Evolutionary conservation across 2,888 invertebrate species (phyloP), one percentile per base, ranked within the genome.

Genomic region (Macrosiphum euphorbiae): DNA sequence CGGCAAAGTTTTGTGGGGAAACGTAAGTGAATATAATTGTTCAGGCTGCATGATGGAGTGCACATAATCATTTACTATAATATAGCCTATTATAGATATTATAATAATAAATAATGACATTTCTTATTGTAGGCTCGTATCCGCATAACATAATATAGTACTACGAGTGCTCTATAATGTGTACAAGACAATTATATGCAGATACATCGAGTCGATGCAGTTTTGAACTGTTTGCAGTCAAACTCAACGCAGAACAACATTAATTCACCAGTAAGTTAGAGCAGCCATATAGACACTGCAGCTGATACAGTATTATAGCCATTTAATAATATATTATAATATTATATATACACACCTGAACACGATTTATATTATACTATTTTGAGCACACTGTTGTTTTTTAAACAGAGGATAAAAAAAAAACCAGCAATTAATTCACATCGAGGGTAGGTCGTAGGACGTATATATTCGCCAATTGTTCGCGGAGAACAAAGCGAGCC

Each of bases 401-500:
- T 78, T 35, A 20, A 78, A 67, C 67, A 16, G 35, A 35, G 20
- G 8, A 78, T 78, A 55, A 55, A 88, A 24, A 26, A 58, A 58
- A 26, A 58, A 26, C 47, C 47, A 7, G 1, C 55, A 52, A 88
- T 88, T 88, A 88, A 88, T 41, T 88, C 88, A 28, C 20, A 41
- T 28, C 11, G 28, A 3, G 20, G 35, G 44, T 85, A 26, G 84
- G 44, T 44, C 8, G 41, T n/a, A 16, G 44, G 44, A 3, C 85
- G 44, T 44, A 44, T 85, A 26, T 85, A 78, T 78, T 78, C 78
- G 78, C 88, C 58, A 41, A 90, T 90, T 90, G 90, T 90, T 90
- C 41, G 55, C 11, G 13, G 78, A 88, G 88, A 88, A 88, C 55
- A 88, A 88, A 88, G 55, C 41, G 8, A 52, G 52, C 88, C 55